Base-by-base conservation (phyloP, 2,797 vertebrate species). In the Peromyscus melanophrys region DNA sequence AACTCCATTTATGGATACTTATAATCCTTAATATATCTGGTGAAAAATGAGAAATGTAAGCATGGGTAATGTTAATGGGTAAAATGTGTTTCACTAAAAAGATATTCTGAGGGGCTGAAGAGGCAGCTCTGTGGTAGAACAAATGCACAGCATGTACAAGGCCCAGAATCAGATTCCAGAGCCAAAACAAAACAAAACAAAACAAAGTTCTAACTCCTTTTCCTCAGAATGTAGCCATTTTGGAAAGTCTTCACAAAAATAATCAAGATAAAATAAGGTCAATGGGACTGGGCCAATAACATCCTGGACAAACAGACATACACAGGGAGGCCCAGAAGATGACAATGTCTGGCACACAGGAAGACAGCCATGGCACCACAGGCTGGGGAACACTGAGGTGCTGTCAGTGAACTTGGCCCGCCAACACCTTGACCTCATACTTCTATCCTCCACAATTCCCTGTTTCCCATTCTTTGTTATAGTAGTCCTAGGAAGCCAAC, bases 11-110 rank as follows among this genome's bases (percentile, higher is more conserved):
- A 71, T 4, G 25, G 67, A 90, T 46, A 82, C 11, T 61, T 76
- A 6, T n/a, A 91, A 94, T 49, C 5, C 82, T 90, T 17, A 73
- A n/a, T n/a, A 73, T 12, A 90, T 90, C 37, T 75, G 90, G 71
- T 65, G 55, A 61, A 65, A 65, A 55, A 11, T 12, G 37, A 81
- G 78, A 65, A 71, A 52, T 37, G 71, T 27, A 37, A 25, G 25
- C 67, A 65, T 49, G 4, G 17, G 43, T 49, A 29, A 29, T 52
- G 6, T 59, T 31, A 95, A 55, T 40, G 16, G 23, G 19, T 75
- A 29, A 86, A 65, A 1, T 80, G 14, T 43, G 29, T 10, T 61
- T n/a, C 43, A 85, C 25, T 67, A 80, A 80, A 63, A 78, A 46
- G 43, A 46, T 61, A 90, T 31, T 57, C 9, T 82, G 83, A 95